Percentiles rank a stretch among this genome's conserved stretches.
Evolutionary conservation across 2,113 vertebrate genomes (phyloP).

Genomic region (Aramus guarauna): DNA sequence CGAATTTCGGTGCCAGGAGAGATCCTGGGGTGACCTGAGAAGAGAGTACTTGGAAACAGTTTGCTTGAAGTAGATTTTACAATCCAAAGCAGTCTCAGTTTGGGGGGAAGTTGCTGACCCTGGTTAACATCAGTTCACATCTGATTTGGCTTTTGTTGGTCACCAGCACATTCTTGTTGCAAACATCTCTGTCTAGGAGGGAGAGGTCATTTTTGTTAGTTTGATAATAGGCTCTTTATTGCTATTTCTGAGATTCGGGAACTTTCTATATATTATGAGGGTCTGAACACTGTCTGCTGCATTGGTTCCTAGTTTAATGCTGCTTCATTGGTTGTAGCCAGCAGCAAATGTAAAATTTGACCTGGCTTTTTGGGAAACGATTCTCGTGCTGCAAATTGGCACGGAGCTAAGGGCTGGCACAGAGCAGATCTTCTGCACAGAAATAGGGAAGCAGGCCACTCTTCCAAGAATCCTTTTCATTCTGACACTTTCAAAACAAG

Average conservation of each 20-base stretch:
- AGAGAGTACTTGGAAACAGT: not conserved
- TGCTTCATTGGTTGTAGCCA: not conserved
- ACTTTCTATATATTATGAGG: not conserved
- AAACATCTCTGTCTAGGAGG: not conserved
- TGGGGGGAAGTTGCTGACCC: not conserved
- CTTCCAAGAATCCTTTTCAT: conserved; percentile 48
- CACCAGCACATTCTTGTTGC: not conserved
- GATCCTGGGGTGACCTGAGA: not conserved
- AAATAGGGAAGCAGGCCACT: not conserved
- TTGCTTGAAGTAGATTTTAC: not conserved
- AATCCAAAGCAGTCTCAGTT: not conserved
- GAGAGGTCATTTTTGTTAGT: not conserved
- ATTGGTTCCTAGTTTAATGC: not conserved
- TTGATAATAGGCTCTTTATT: not conserved
- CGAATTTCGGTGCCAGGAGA: not conserved
- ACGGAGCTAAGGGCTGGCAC: not conserved
- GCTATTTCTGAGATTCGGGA: not conserved
- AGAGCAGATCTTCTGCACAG: not conserved
- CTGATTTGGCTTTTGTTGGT: not conserved
- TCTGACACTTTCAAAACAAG: conserved; percentile 52
- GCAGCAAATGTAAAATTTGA: not conserved
- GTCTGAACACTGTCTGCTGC: not conserved
- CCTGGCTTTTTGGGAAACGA: not conserved
- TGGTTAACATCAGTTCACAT: not conserved
- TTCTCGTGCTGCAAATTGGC: not conserved